Base-by-base conservation (phyloP, 2,113 vertebrate genomes). In the Hipposideros armiger region DNA sequence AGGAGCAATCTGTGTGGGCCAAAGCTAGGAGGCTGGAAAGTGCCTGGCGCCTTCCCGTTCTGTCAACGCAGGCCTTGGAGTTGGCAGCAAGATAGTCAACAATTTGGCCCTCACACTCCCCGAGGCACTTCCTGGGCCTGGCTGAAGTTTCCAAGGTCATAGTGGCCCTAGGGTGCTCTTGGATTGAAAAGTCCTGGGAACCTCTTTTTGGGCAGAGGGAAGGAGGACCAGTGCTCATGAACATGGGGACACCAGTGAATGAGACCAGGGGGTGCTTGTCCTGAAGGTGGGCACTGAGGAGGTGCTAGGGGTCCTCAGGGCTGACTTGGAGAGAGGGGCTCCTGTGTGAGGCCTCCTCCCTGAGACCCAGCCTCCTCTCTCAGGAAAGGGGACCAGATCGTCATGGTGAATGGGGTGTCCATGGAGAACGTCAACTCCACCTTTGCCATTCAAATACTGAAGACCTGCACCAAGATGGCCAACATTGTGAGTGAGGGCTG, bases 381-480 rank as follows among this genome's bases (percentile, higher is more conserved):
- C 98, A 99, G 99, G 98, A 99, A 81, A 50, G 99, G 99, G 88
- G 99, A 99, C 98, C 99, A 98, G 17, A 99, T 99, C 0, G 99
- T 99, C 93, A 99, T 99, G 99, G 99, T 99, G 86, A 99, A 99
- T 0, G 99, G 99, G 7, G 98, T 99, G 67, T 99, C 99, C 13
- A 99, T 99, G 99, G 99, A 99, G 26, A 99, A 99, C 0, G 98
- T 99, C 82, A 97, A 98, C 0, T 99, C 99, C 0, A 98, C 99
- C 22, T 99, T 98, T 0, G 99, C 99, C 64, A 99, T 99, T 93
- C 99, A 99, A 97, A 98, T 98, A 0, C 99, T 99, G 45, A 99
- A 99, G 98, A 97, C 98, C 42, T 99, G 99, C 0, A 98, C 99
- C 88, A 99, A 99, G 97, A 89, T 97, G 0, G 99, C 98, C 73